Conservation (phyloP, 2,797 vertebrate species). For the Knipowitschia caucasica region DNA sequence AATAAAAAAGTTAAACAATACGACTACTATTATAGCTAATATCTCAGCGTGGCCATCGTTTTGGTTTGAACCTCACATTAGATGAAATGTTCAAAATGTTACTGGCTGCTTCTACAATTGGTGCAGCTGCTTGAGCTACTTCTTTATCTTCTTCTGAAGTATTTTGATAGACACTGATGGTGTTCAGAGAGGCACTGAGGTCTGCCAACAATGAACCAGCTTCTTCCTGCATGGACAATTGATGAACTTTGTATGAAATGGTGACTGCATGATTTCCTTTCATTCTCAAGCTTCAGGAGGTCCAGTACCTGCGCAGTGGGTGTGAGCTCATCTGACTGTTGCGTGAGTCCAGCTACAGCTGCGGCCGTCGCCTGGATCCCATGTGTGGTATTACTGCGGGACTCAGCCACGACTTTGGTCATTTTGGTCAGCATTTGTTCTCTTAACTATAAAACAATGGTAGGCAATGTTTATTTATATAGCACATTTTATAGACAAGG, state of each 20-base stretch:
- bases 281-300: neutral
- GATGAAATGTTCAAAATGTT: slow-evolving; percentile 81
- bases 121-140: slow-evolving; percentile 69
- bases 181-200: slow-evolving; percentile 80
- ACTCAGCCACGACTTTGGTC: slow-evolving; percentile 62
- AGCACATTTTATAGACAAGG: too few relatives aligned
- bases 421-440: slow-evolving; percentile 83
- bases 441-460: slow-evolving; percentile 83
- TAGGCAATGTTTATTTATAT: too few relatives aligned
- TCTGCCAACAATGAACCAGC: slow-evolving; percentile 76
- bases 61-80: slow-evolving; percentile 40
- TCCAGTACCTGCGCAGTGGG: slow-evolving; percentile 80
- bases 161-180: slow-evolving; percentile 50
- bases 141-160: slow-evolving; percentile 48
- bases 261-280: neutral
- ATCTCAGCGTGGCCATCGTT: neutral
- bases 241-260: too few relatives aligned
- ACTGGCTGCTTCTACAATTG: slow-evolving; percentile 83
- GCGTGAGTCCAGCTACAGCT: slow-evolving; percentile 83
- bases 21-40: neutral
- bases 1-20: neutral
- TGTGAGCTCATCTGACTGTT: slow-evolving; percentile 79
- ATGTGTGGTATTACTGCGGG: slow-evolving; percentile 72
- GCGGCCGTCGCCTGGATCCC: slow-evolving; percentile 80
- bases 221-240: slow-evolving; percentile 69